Percentiles rank a stretch among this genome's conserved stretches.
phyloP scores from a whole-genome alignment of 2,113 vertebrate species.

The Urocitellus parryii region DNA sequence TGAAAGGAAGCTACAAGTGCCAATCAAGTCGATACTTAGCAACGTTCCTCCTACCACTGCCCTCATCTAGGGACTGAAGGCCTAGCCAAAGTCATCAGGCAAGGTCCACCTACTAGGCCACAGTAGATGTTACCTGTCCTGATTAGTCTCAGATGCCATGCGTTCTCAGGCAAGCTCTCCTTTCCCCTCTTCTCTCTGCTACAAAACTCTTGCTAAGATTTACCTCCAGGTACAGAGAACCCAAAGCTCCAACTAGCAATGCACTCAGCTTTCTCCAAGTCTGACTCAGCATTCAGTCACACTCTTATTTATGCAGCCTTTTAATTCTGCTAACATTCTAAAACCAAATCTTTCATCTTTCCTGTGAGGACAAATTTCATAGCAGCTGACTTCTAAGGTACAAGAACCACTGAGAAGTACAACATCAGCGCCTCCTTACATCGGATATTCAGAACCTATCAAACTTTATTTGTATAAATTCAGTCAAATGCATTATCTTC shows the following conservation, averaged over 20 bases:
- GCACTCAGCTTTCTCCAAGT: not conserved
- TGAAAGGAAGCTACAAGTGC: not conserved
- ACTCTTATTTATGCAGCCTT: not conserved
- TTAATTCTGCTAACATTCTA: not conserved
- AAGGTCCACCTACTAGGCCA: too few species aligned
- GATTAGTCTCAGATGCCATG: not conserved
- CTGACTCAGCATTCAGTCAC: not conserved
- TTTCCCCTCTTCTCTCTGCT: not conserved
- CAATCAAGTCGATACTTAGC: not conserved
- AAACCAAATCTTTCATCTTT: not conserved
- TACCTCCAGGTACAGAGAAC: not conserved
- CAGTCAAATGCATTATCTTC: not conserved
- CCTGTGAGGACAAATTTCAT: not conserved
- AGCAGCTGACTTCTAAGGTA: not conserved
- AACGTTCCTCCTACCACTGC: not conserved
- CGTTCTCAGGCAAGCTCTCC: not conserved
- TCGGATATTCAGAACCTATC: not conserved
- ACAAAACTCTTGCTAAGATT: not conserved
- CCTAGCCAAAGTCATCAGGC: not conserved
- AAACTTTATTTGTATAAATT: not conserved
- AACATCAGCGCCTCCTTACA: not conserved
- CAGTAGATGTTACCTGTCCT: rapidly evolving
- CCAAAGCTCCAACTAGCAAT: not conserved
- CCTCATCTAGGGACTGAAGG: not conserved
- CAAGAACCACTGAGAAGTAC: not conserved